A percentile compares a stretch with the other conserved stretches of the same genome.
Conservation (phyloP, 2,113 vertebrate species). For the Naja naja region DNA sequence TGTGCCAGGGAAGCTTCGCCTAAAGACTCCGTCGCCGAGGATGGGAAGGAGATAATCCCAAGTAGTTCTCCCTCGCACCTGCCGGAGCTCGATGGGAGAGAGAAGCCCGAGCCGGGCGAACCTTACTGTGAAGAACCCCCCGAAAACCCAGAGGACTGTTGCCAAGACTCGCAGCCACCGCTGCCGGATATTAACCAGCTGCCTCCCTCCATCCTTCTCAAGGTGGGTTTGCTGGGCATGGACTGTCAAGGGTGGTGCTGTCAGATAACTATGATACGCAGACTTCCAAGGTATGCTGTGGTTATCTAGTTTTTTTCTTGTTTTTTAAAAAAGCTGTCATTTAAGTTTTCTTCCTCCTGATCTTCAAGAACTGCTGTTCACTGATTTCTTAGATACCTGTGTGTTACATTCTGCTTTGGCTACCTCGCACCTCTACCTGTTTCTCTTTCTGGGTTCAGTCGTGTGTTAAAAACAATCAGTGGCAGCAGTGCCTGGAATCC, state of each 20-base stretch:
- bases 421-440: neutral
- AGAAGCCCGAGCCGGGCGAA: slow-evolving; percentile 57
- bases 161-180: slow-evolving; percentile 53
- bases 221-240: slow-evolving; percentile 72
- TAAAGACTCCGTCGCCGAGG: slow-evolving; percentile 43
- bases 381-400: neutral
- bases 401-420: neutral
- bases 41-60: slow-evolving; percentile 31
- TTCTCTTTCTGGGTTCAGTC: neutral
- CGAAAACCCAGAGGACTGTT: slow-evolving; percentile 63
- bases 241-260: neutral
- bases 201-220: slow-evolving; percentile 93
- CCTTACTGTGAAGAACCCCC: slow-evolving; percentile 63
- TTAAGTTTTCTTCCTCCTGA: neutral
- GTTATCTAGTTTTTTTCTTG: neutral
- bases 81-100: neutral
- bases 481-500: neutral
- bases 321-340: neutral
- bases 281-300: no score
- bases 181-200: slow-evolving; percentile 85
- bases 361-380: neutral
- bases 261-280: neutral
- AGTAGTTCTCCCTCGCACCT: slow-evolving; percentile 26
- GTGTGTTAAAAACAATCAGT: no score
- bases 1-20: slow-evolving; percentile 49